Base-by-base conservation (phyloP, 1,140 invertebrate genomes). In the Hormaphis cornu region DNA sequence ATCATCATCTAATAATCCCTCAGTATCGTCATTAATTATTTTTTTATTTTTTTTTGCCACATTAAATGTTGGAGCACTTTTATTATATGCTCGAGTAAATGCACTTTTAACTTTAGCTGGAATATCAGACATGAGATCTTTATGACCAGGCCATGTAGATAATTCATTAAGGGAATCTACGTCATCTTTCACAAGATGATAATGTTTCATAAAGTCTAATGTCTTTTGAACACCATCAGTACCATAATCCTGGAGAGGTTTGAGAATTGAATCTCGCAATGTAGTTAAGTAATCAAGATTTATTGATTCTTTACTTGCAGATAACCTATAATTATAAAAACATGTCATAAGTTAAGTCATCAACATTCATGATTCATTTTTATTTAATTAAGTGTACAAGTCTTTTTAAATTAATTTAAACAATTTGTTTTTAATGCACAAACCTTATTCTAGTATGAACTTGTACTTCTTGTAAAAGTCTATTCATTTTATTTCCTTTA, bases 71-170 rank as follows among this genome's bases (percentile, higher is more conserved):
- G 83, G 79, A 0, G 83, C 81, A 71, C 86, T 86, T 77, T 97
- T 97, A 76, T 97, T 98, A 76, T 95, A 95, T 0, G 86, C 81
- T 48, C 91, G 84, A 0, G 96, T 98, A 76, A 98, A 89, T 0
- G 95, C 91, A 18, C 92, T 85, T 82, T 98, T 98, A 76, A 91
- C 89, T 81, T 93, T 93, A 8, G 87, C 83, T 73, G 91, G 87
- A 33, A 98, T 80, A 63, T 83, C 78, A 70, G 85, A 82, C 80
- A 90, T 84, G 0, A 86, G 85, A 77, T 95, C 88, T 72, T 83
- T 83, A 72, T 85, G 83, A 69, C 85, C 84, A 0, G 90, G 86
- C 93, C 93, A 97, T n/a, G 84, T 74, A 1, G 87, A 86, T 16
- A 97, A 75, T 76, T 97, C 94, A 12, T 87, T 78, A 10, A 98